Evolutionary conservation across 2,888 invertebrate genomes (phyloP), one percentile per base, ranked within the genome.

Genomic region (Zeuzera pyrina): DNA sequence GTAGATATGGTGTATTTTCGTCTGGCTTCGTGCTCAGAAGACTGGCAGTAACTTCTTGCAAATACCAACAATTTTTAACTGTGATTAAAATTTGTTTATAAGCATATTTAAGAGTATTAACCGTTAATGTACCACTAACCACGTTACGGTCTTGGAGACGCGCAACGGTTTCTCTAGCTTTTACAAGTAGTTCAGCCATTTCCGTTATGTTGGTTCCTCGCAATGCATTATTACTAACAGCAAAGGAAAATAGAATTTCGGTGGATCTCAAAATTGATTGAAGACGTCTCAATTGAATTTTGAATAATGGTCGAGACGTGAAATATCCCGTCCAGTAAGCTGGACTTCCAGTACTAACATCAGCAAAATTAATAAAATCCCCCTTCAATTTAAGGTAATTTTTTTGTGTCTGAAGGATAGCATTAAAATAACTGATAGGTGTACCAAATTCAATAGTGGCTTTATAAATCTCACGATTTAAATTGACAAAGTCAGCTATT

Each of bases 311-410:
- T 21, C 94, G 85, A 0, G 97, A 95, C 1, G 95, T 94, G 65
- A 89, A 98, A 68, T 93, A 98, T 0, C 98, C 98, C 2, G 93
- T 94, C 98, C 98, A 98, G 67, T 97, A 98, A 0, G 95, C 95
- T 0, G 95, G 94, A 12, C 88, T 81, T 0, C 94, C 94, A 4
- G 91, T 89, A 54, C 87, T 89, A 36, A 95, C 91, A 62, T 98
- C 98, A 0, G 95, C 94, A 71, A 96, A 98, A 2, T 96, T 97
- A 57, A 95, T 92, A 63, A 98, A 98, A 60, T 98, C 98, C 0
- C 98, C 98, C 52, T 90, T 91, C 5, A 98, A 66, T 0, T 89
- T 89, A 0, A 93, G 93, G 54, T 57, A 69, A 1, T 85, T 71
- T 36, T 84, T 76, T 43, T 85, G 83, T 25, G 90, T 86, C 31